A percentile compares a stretch with the other conserved stretches of the same genome.
Conservation (phyloP, 2,888 invertebrate genomes). For the Noctuana brunneofusca region DNA sequence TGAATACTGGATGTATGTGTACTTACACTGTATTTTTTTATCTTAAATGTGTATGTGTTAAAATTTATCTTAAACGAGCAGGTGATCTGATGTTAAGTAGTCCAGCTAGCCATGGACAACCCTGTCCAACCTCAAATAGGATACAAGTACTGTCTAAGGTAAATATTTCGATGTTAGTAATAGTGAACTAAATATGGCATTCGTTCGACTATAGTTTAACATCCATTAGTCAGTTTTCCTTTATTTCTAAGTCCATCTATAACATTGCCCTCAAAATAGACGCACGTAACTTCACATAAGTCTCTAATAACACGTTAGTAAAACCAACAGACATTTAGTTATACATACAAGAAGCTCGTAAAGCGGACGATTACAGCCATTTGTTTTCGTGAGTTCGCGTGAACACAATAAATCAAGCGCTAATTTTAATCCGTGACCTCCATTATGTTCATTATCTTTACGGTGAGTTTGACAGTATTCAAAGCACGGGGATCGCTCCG, state of each 20-base stretch:
- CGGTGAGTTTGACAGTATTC: constrained; percentile 27
- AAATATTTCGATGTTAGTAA: too few relatives aligned
- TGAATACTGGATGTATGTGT: neutral
- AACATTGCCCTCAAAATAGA: neutral
- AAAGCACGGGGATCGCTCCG: constrained; percentile 16
- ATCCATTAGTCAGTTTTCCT: neutral
- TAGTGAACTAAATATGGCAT: too few relatives aligned
- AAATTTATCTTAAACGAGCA: too few relatives aligned
- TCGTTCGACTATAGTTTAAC: too few relatives aligned
- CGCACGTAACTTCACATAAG: neutral
- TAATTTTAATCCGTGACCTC: constrained; percentile 31
- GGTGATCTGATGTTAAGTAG: too few relatives aligned
- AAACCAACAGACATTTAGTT: neutral
- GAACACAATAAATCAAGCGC: constrained; percentile 19
- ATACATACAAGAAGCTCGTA: neutral
- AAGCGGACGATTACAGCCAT: neutral
- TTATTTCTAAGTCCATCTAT: neutral
- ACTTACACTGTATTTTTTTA: too few relatives aligned
- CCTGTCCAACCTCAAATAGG: too few relatives aligned
- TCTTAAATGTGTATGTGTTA: too few relatives aligned
- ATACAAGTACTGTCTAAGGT: too few relatives aligned
- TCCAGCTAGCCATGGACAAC: too few relatives aligned
- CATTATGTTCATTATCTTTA: constrained; percentile 15
- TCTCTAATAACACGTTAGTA: neutral
- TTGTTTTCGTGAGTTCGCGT: constrained; percentile 12